Percentiles rank a stretch among this genome's conserved stretches.
phyloP scores from a whole-genome alignment of 2,113 vertebrate genomes.

The Neogale vison region DNA sequence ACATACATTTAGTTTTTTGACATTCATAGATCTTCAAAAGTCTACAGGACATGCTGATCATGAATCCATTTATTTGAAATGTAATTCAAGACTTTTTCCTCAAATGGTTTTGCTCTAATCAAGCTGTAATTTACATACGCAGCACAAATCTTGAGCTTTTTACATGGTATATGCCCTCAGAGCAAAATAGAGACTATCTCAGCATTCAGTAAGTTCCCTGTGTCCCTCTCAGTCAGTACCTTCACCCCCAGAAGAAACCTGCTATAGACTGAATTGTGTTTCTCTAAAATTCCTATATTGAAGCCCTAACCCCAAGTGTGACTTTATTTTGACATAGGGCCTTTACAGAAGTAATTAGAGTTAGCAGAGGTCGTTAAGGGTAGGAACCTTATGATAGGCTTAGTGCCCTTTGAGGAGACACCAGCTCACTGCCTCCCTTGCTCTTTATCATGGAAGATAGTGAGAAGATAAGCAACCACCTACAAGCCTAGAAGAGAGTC shows the following conservation, averaged over 20 bases:
- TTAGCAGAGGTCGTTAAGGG: not conserved
- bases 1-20: not conserved
- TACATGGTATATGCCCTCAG: not conserved
- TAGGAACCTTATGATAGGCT: not conserved
- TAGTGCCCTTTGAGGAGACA: not conserved
- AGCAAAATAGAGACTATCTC: not conserved
- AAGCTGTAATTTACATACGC: not conserved
- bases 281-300: not conserved
- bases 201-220: not conserved
- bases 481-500: not conserved
- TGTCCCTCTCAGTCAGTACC: not conserved
- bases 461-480: not conserved
- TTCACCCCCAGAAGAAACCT: not conserved
- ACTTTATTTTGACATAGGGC: not conserved
- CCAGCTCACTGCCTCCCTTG: not conserved
- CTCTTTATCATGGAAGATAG: not conserved
- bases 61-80: not conserved
- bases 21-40: not conserved
- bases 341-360: not conserved
- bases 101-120: not conserved
- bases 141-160: not conserved
- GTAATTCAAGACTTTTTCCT: not conserved
- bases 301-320: not conserved
- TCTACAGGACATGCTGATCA: not conserved
- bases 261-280: not conserved